Evolutionary conservation across 2,113 vertebrate species (phyloP).

Genomic region (Dolichallabes microphthalmus): DNA sequence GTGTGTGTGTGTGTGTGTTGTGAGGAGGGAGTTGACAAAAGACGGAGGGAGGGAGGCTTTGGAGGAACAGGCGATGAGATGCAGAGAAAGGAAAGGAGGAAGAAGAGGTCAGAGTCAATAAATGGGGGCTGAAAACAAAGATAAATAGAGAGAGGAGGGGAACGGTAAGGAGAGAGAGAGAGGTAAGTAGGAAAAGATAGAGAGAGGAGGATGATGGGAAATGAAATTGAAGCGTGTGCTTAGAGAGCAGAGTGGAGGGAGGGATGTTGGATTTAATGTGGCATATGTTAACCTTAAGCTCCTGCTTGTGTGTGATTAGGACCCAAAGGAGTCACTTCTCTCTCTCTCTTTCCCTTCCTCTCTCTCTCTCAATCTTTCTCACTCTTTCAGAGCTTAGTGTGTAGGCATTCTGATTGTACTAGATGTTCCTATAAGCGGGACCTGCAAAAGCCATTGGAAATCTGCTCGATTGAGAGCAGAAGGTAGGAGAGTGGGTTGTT

Average conservation of each 20-base stretch:
- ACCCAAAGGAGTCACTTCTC: constrained; percentile 9
- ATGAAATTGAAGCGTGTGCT: constrained; percentile 23
- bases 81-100: constrained; percentile 32
- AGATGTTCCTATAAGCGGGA: constrained; percentile 77
- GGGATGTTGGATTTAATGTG: constrained; percentile 25
- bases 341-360: constrained; percentile 23
- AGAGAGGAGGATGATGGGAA: not conserved
- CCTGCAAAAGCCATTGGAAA: constrained; percentile 76
- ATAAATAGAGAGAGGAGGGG: constrained; percentile 25
- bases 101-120: constrained; percentile 37
- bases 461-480: constrained; percentile 77
- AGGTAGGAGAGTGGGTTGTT: constrained; percentile 74
- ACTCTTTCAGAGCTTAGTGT: constrained; percentile 68
- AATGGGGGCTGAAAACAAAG: constrained; percentile 40
- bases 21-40: constrained; percentile 35
- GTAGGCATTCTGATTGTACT: constrained; percentile 81
- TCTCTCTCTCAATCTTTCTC: constrained; percentile 32
- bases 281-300: constrained; percentile 28
- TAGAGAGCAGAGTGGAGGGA: constrained; percentile 8
- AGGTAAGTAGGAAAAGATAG: not conserved
- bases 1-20: constrained; percentile 8
- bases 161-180: constrained; percentile 4
- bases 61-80: constrained; percentile 33
- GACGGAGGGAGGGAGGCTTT: constrained; percentile 33
- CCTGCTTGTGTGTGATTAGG: constrained; percentile 45